Percentiles rank a stretch among this genome's conserved stretches.
Evolutionary conservation across 2,888 invertebrate genomes (phyloP).

Genomic region (Anthophora plumipes): DNA sequence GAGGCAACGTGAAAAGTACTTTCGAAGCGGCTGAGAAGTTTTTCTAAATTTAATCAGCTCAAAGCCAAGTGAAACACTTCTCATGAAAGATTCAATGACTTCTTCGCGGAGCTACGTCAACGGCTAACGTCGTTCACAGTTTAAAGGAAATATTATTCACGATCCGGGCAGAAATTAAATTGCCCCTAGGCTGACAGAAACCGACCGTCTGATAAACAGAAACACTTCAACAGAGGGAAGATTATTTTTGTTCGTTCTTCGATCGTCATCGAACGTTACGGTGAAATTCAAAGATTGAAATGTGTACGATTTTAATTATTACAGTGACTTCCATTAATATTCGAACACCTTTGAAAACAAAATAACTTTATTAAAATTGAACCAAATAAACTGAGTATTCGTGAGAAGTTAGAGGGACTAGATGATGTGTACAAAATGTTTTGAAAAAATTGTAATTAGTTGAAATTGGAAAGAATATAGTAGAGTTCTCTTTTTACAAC

Average conservation of each 20-base stretch:
- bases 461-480: no score
- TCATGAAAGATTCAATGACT: slow-evolving; percentile 59
- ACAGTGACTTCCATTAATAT: no score
- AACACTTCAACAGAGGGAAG: background rate
- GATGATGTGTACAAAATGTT: no score
- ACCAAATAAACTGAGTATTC: no score
- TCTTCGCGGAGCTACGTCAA: slow-evolving; percentile 16
- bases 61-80: slow-evolving; percentile 21
- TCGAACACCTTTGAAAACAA: no score
- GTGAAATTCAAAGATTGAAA: background rate
- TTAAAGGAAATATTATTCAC: slow-evolving; percentile 26
- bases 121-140: slow-evolving; percentile 9
- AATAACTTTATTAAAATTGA: no score
- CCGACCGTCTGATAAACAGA: background rate
- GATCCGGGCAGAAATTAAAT: background rate
- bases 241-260: background rate
- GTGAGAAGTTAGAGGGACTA: no score
- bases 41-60: slow-evolving; percentile 59
- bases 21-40: slow-evolving; percentile 23
- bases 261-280: background rate
- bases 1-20: background rate
- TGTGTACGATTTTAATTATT: no score
- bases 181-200: background rate
- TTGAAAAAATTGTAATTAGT: no score
- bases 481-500: no score